Percentiles rank a stretch among this genome's conserved stretches.
Evolutionary conservation across 2,797 vertebrate species (phyloP).

Genomic region (Rhincodon typus): DNA sequence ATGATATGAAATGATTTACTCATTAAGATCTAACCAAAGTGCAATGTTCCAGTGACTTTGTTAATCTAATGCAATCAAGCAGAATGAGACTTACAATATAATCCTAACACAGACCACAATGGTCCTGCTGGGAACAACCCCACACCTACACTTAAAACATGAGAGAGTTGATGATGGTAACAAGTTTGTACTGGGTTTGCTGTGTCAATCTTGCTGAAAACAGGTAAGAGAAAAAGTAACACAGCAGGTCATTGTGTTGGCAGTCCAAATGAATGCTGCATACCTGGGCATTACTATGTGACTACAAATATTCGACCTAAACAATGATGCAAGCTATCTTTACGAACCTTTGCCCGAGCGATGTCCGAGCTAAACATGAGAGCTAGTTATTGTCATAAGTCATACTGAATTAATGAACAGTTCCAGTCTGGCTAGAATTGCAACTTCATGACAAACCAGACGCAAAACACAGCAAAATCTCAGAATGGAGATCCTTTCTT

Average conservation of each 20-base stretch:
- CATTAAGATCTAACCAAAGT: background rate
- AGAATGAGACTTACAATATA: background rate
- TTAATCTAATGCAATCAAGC: background rate
- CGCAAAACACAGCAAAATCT: background rate
- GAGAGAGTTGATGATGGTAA: background rate
- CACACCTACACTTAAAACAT: background rate
- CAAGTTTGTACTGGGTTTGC: background rate
- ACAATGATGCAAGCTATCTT: background rate
- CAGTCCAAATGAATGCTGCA: background rate
- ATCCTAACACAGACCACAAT: background rate
- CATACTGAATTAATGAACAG: background rate
- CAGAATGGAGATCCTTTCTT: background rate
- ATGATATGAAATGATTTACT: background rate
- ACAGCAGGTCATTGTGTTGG: background rate
- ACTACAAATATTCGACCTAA: background rate
- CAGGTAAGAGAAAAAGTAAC: background rate
- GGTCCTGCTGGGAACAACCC: background rate
- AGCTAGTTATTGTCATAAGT: background rate
- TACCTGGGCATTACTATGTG: background rate
- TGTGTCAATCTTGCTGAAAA: background rate
- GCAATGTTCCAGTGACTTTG: background rate
- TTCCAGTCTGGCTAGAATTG: background rate
- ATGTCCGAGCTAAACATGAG: background rate
- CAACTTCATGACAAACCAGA: background rate
- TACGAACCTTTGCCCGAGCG: background rate